Conservation (phyloP, 2,888 invertebrate genomes). For the Limnephilus auricula region DNA sequence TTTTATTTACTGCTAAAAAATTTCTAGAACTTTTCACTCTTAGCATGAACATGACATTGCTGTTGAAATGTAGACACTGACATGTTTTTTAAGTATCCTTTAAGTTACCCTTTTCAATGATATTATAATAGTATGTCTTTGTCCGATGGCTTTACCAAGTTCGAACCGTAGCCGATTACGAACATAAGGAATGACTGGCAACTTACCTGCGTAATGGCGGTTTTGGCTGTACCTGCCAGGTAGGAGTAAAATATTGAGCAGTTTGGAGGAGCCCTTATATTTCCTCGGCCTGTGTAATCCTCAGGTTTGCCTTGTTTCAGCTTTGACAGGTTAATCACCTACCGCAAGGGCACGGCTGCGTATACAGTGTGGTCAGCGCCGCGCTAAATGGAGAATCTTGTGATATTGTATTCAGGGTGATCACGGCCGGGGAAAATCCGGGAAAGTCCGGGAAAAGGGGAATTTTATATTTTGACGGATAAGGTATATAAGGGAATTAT, state of each 20-base stretch:
- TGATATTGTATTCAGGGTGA: constrained; percentile 6
- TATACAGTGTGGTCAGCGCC: not conserved
- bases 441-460: too few relatives aligned
- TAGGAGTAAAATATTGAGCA: not conserved
- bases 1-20: not conserved
- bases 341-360: not conserved
- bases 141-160: not conserved
- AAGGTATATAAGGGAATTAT: not conserved
- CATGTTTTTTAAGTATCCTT: not conserved
- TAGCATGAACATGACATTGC: too few relatives aligned
- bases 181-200: not conserved
- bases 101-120: not conserved
- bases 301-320: not conserved
- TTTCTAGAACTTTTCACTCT: not conserved
- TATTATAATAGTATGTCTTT: not conserved
- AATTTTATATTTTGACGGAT: not conserved
- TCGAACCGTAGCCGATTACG: not conserved
- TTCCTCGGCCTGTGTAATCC: not conserved
- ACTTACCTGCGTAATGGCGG: not conserved
- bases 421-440: not conserved
- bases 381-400: not conserved
- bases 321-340: not conserved
- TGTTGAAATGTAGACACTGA: too few relatives aligned
- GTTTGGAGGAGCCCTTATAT: not conserved
- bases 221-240: not conserved